A percentile compares a stretch with the other conserved stretches of the same genome.
Conservation (phyloP, 2,797 vertebrate species). For the Tapirus indicus region DNA sequence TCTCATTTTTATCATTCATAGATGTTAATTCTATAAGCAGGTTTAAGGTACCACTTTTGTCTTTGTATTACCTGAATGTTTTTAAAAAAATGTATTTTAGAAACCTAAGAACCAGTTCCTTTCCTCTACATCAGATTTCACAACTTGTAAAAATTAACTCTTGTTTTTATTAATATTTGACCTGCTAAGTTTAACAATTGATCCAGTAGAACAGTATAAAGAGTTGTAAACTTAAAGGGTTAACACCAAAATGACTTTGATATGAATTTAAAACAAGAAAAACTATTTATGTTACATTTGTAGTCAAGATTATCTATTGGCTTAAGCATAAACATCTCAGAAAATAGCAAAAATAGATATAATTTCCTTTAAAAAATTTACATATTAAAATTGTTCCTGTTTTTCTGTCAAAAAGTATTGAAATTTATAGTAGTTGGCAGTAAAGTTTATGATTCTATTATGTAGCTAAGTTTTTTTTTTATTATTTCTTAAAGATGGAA, state of each 20-base stretch:
- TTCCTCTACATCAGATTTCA: slow-evolving; percentile 16
- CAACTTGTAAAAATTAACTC: slow-evolving; percentile 58
- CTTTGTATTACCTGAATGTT: neutral
- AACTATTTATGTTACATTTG: neutral
- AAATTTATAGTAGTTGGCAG: slow-evolving; percentile 33
- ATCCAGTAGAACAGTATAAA: neutral
- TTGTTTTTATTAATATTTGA: slow-evolving; percentile 60
- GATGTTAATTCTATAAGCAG: neutral
- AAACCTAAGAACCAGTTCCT: slow-evolving; percentile 20
- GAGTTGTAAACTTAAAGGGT: slow-evolving; percentile 34
- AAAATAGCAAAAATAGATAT: slow-evolving; percentile 52
- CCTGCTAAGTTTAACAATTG: slow-evolving; percentile 58
- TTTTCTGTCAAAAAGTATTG: slow-evolving; percentile 49
- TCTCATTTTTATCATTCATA: slow-evolving; percentile 26
- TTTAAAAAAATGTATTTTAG: neutral
- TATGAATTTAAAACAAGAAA: slow-evolving; percentile 62
- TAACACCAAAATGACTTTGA: slow-evolving; percentile 48
- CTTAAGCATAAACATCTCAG: slow-evolving; percentile 38
- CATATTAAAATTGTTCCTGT: slow-evolving; percentile 33
- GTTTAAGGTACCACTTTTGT: slow-evolving; percentile 27
- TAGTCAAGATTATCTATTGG: slow-evolving; percentile 21
- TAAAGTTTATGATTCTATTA: slow-evolving; percentile 68
- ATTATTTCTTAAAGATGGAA: slow-evolving; percentile 69
- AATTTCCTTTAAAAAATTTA: slow-evolving; percentile 65
- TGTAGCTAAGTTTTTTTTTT: neutral